Percentiles rank a stretch among this genome's conserved stretches.
Evolutionary conservation across 64 coral and sea anemone genomes (phyloP).

Genomic region (Pocillopora damicornis): DNA sequence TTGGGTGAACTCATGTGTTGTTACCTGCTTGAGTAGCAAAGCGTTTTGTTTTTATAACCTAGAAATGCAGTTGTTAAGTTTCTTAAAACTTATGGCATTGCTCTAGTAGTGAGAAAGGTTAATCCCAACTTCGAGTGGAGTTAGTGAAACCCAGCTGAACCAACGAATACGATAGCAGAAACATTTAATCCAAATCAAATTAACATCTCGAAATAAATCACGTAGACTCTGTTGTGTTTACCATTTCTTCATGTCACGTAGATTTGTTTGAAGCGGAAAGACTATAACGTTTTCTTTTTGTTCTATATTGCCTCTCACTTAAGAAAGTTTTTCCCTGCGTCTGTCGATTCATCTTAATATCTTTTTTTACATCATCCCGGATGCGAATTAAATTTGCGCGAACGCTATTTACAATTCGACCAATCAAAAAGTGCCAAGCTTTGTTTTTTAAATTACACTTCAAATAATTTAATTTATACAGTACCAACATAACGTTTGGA

Average conservation of each 20-base stretch:
- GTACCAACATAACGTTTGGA: not conserved
- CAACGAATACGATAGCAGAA: not conserved
- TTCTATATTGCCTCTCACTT: not conserved
- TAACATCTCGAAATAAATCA: not conserved
- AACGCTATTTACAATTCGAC: not conserved
- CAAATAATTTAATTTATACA: not conserved
- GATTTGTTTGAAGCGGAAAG: not conserved
- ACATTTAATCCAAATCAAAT: not conserved
- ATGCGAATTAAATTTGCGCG: not conserved
- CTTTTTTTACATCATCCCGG: not conserved
- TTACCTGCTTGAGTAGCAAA: not conserved
- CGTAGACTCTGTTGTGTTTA: not conserved
- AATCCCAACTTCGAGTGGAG: not conserved
- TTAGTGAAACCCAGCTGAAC: not conserved
- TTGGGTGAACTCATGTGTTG: not conserved
- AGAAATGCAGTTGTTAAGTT: not conserved
- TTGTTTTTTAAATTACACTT: not conserved
- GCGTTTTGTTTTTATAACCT: not conserved
- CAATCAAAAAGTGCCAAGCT: slow-evolving; percentile 24
- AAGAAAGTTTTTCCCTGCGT: not conserved
- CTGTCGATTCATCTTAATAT: not conserved
- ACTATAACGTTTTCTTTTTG: not conserved
- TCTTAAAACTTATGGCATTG: not conserved
- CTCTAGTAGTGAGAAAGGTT: not conserved
- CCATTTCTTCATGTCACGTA: not conserved